A percentile compares a stretch with the other conserved stretches of the same genome.
phyloP scores from a whole-genome alignment of 1,140 invertebrate genomes.

The Hermatobates lingyangjiaoensis region DNA sequence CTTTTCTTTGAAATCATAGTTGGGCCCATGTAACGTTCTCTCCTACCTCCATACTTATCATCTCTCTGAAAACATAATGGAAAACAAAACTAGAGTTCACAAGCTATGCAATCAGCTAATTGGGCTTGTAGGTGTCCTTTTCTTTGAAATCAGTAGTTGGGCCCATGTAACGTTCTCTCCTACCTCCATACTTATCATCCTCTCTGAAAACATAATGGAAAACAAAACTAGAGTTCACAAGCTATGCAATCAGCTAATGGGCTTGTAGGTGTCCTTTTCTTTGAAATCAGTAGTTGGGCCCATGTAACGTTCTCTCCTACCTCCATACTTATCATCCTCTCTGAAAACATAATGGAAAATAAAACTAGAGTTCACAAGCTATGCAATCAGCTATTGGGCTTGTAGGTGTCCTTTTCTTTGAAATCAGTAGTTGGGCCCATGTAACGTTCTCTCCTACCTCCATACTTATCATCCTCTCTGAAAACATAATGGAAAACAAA shows the following conservation, averaged over 20 bases:
- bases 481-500: constrained; percentile 12
- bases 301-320: constrained; percentile 52
- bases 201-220: constrained; percentile 33
- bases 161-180: constrained; percentile 62
- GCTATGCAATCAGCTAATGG: no score
- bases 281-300: constrained; percentile 86
- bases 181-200: constrained; percentile 41
- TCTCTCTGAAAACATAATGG: constrained; percentile 34
- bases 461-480: constrained; percentile 56
- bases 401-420: constrained; percentile 81
- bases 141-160: constrained; percentile 89
- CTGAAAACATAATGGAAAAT: constrained; percentile 24
- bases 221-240: no score
- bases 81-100: no score
- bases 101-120: no score
- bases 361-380: no score
- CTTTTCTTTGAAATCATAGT: constrained; percentile 90
- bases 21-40: constrained; percentile 68
- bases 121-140: constrained; percentile 81
- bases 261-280: constrained; percentile 84
- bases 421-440: constrained; percentile 81
- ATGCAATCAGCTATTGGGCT: no score
- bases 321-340: constrained; percentile 50
- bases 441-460: constrained; percentile 51
- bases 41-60: constrained; percentile 43